phyloP scores from a whole-genome alignment of 2,888 invertebrate genomes.

The Melitaea athalia region DNA sequence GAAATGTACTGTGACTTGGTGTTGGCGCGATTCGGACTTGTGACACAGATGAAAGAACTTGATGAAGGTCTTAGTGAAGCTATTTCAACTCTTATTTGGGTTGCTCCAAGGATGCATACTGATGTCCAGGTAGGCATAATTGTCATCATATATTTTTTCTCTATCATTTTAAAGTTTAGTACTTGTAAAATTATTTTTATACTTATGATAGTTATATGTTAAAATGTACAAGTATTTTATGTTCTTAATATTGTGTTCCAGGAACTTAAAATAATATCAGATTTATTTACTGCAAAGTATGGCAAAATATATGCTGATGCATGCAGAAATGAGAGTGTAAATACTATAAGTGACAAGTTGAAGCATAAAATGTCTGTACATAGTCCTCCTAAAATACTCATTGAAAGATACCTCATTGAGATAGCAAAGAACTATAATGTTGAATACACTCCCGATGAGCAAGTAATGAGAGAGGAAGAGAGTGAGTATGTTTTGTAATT shows the following conservation, averaged over 20 bases:
- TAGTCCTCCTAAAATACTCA: constrained; percentile 96
- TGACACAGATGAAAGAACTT: constrained; percentile 97
- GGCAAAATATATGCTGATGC: constrained; percentile 96
- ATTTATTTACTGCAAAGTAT: constrained; percentile 94
- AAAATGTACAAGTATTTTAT: neutral
- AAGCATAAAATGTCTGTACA: constrained; percentile 96
- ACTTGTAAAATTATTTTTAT: neutral
- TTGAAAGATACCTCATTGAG: constrained; percentile 96
- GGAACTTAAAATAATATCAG: constrained; percentile 91
- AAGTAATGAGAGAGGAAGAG: constrained; percentile 90
- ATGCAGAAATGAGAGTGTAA: constrained; percentile 90
- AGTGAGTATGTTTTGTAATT: constrained; percentile 51
- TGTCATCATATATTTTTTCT: neutral
- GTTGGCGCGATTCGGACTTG: constrained; percentile 96
- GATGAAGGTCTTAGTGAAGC: constrained; percentile 98
- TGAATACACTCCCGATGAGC: constrained; percentile 96
- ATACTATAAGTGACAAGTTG: constrained; percentile 93
- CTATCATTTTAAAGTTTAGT: no score
- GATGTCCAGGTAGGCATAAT: constrained; percentile 85
- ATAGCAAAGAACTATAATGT: constrained; percentile 98
- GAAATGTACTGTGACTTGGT: constrained; percentile 99
- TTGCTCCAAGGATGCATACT: constrained; percentile 94
- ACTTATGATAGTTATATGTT: neutral
- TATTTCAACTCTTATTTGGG: constrained; percentile 98
- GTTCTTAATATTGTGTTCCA: constrained; percentile 47